A percentile compares a stretch with the other conserved stretches of the same genome.
Evolutionary conservation across 2,113 vertebrate species (phyloP).

Genomic region (Rhynchomys soricoides): DNA sequence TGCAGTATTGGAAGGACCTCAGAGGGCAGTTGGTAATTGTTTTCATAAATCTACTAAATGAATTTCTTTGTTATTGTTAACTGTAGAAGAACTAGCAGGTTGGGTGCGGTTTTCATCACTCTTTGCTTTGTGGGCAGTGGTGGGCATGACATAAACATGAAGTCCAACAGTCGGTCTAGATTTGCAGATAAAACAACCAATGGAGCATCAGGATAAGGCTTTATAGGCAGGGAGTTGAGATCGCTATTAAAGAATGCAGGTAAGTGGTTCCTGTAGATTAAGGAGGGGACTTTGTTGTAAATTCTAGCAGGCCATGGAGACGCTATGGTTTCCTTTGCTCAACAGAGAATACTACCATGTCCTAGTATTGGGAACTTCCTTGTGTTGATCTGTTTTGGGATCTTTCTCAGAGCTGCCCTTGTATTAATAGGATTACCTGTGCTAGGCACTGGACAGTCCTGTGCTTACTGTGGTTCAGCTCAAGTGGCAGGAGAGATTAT

Average conservation of each 20-base stretch:
- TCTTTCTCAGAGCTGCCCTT: neutral
- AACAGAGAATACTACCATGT: neutral
- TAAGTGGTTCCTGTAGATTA: neutral
- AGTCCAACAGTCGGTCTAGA: neutral
- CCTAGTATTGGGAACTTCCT: neutral
- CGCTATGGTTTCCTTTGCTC: slow-evolving; percentile 17
- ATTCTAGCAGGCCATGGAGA: neutral
- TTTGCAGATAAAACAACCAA: neutral
- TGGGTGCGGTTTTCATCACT: slow-evolving; percentile 41
- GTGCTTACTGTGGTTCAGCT: neutral
- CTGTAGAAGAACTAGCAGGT: slow-evolving; percentile 16
- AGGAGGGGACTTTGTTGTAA: neutral
- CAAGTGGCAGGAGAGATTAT: neutral
- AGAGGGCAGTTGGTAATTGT: slow-evolving; percentile 75
- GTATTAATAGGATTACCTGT: neutral
- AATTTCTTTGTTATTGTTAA: slow-evolving; percentile 74
- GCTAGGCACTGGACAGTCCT: neutral
- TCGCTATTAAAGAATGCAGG: neutral
- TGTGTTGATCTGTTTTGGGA: neutral
- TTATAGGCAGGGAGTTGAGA: neutral
- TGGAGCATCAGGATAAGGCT: neutral
- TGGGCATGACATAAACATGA: neutral
- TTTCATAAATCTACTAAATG: slow-evolving; percentile 77
- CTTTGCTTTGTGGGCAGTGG: slow-evolving; percentile 17
- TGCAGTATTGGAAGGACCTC: slow-evolving; percentile 71